A percentile compares a stretch with the other conserved stretches of the same genome.
These are phyloP conservation scores for Micropterix aruncella DNA, from an alignment of 2,888 invertebrate species.

Conservation along the genomic window DNA sequence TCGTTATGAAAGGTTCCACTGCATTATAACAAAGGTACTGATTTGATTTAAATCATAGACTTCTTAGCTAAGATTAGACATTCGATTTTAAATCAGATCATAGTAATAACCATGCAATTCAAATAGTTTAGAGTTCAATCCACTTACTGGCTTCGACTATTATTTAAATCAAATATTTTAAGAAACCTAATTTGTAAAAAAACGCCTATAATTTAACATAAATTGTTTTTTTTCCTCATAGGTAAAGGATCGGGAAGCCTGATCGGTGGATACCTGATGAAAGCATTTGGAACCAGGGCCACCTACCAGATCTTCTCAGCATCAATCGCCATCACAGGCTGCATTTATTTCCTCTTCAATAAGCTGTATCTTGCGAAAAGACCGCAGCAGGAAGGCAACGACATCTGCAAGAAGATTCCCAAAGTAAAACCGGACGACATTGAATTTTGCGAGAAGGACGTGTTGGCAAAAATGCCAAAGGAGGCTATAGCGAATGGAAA, in stretches of 20 bases:
- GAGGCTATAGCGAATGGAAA: slow-evolving; percentile 17
- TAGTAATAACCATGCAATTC: too few relatives aligned
- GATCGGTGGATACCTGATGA: slow-evolving; percentile 62
- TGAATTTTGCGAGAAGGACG: slow-evolving; percentile 20
- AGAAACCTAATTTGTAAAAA: too few relatives aligned
- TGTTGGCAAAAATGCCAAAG: slow-evolving; percentile 12
- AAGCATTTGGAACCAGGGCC: slow-evolving; percentile 52
- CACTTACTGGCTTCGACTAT: too few relatives aligned
- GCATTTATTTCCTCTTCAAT: slow-evolving; percentile 56
- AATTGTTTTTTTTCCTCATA: too few relatives aligned
- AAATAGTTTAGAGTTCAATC: too few relatives aligned
- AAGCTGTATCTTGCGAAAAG: slow-evolving; percentile 44
- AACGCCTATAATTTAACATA: too few relatives aligned
- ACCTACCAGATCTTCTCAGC: slow-evolving; percentile 59
- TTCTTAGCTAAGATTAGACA: too few relatives aligned
- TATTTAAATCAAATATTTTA: too few relatives aligned
- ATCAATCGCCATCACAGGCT: slow-evolving; percentile 45
- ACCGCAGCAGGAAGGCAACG: slow-evolving; percentile 34
- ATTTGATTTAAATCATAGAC: too few relatives aligned
- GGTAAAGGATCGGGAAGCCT: slow-evolving; percentile 65
- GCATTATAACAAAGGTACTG: too few relatives aligned
- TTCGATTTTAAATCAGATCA: too few relatives aligned
- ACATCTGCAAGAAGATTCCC: slow-evolving; percentile 42
- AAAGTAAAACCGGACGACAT: slow-evolving; percentile 19
- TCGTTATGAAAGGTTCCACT: too few relatives aligned